These are phyloP conservation scores for Falcaria lacertinaria DNA, from an alignment of 2,888 invertebrate genomes.

Conservation along the genomic window DNA sequence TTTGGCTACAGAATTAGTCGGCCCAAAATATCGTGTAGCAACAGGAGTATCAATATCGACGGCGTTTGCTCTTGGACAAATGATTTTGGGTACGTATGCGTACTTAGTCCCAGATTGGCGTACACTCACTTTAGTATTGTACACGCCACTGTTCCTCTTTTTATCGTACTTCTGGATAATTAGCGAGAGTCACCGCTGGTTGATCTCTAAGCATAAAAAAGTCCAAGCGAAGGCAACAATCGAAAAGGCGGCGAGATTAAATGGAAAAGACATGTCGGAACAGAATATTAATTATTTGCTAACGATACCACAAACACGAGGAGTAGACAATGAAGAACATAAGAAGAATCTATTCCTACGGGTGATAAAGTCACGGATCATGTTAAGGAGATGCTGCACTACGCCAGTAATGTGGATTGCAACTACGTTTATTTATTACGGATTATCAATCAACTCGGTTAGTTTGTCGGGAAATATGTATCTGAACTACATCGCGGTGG, in stretches of 20 bases:
- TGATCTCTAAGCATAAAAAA: slow-evolving; percentile 83
- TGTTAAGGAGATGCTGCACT: slow-evolving; percentile 80
- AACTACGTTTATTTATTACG: slow-evolving; percentile 86
- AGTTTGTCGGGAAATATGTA: slow-evolving; percentile 84
- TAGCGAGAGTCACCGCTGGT: slow-evolving; percentile 88
- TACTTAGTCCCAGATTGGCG: slow-evolving; percentile 85
- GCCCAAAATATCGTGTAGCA: slow-evolving; percentile 84
- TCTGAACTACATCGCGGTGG: slow-evolving; percentile 83
- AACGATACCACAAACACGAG: slow-evolving; percentile 41
- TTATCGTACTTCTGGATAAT: slow-evolving; percentile 83
- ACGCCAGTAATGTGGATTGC: slow-evolving; percentile 89
- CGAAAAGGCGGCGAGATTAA: slow-evolving; percentile 80
- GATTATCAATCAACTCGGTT: slow-evolving; percentile 85
- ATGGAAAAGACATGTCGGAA: slow-evolving; percentile 75
- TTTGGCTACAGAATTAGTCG: slow-evolving; percentile 87
- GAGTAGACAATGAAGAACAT: slow-evolving; percentile 21
- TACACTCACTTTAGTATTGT: slow-evolving; percentile 81
- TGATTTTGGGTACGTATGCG: slow-evolving; percentile 83
- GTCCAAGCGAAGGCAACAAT: slow-evolving; percentile 81
- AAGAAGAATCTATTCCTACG: slow-evolving; percentile 46
- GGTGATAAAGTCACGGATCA: slow-evolving; percentile 73
- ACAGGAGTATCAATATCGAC: slow-evolving; percentile 85
- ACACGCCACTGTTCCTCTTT: slow-evolving; percentile 83
- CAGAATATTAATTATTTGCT: slow-evolving; percentile 57
- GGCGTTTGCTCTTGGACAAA: slow-evolving; percentile 86